Base-by-base conservation (phyloP, 2,113 vertebrate genomes). In the Garra rufa region DNA sequence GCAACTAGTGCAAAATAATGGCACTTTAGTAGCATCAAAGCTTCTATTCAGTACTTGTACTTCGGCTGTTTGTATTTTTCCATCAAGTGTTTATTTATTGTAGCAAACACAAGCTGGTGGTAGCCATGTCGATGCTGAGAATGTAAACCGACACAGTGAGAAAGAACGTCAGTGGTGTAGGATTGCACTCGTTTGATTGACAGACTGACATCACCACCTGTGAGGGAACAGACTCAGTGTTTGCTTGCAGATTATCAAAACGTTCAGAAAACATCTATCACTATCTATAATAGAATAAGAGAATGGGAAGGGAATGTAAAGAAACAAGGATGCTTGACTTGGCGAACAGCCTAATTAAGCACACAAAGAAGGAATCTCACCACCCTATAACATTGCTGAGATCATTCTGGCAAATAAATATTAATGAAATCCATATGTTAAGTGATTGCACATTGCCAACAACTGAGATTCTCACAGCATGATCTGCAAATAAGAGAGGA, bases 131-230 rank as follows among this genome's bases (percentile, higher is more conserved):
- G 48, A 70, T 17, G 44, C 21, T 69, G 21, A 38, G 41, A 57
- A 73, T 70, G 87, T 67, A 86, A 83, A 43, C 15, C 6, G 69
- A 83, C 26, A 55, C 81, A 63, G 67, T 28, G 19, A 70, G 83
- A 79, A 78, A 81, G 41, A 48, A 34, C 75, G 63, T 76, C 81
- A 81, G 9, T 1, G 52, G 81, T 86, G 76, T 81, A 71, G 46
- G 55, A 76, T 86, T 85, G 70, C 75, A 78, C 61, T 28, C 30
- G 44, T 34, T 28, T 69, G 59, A 44, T 41, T 70, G 81, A 30
- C 15, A 30, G 2, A 7, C 3, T 80, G 69, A 80, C 76, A 59
- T 85, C 57, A 79, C 57, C 24, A 28, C 30, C 46, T 34, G 21
- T 26, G 24, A 82, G n/a, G 21, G 61, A 13, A 26, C 21, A 21